phyloP scores from a whole-genome alignment of 2,797 vertebrate genomes.

The Delichon dasypus region DNA sequence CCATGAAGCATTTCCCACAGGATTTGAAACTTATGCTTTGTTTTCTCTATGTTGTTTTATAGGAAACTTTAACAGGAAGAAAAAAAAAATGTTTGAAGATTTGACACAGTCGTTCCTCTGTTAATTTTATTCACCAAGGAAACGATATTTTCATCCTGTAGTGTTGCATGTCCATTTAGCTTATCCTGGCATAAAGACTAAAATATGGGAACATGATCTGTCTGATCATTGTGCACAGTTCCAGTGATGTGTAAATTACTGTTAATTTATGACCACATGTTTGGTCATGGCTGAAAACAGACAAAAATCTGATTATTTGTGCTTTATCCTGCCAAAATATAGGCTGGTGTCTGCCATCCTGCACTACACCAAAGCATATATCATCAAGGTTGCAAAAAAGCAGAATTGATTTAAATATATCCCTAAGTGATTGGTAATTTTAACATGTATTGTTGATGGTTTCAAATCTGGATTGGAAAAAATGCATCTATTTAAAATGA shows the following conservation, averaged over 20 bases:
- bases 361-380: neutral
- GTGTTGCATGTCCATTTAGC: neutral
- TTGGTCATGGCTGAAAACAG: neutral
- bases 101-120: neutral
- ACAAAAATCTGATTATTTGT: neutral
- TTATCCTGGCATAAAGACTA: neutral
- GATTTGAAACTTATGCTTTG: neutral
- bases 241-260: neutral
- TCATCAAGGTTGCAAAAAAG: neutral
- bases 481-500: neutral
- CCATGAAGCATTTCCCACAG: neutral
- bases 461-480: neutral
- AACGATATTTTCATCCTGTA: neutral
- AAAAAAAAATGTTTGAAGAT: neutral
- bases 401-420: neutral
- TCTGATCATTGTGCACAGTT: neutral
- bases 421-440: neutral
- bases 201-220: neutral
- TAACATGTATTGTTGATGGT: neutral
- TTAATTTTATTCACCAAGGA: neutral
- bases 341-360: neutral
- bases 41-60: neutral
- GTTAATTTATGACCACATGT: neutral
- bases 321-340: neutral
- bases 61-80: neutral